phyloP scores from a whole-genome alignment of 1,140 invertebrate genomes.

The Goniozus legneri region DNA sequence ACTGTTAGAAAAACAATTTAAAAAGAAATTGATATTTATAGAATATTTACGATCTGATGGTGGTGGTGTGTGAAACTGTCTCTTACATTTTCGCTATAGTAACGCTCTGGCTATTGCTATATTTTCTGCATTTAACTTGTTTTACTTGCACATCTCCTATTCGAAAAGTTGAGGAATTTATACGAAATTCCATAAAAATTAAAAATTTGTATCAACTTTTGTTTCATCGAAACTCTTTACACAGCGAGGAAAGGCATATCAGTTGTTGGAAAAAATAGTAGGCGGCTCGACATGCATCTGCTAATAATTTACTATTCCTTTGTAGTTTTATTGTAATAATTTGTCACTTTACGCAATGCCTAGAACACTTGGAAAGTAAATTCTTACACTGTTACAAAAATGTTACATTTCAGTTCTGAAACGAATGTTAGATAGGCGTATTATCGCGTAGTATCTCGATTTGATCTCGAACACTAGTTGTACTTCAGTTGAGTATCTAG shows the following conservation, averaged over 20 bases:
- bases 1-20: constrained; percentile 56
- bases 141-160: no score
- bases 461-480: no score
- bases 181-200: no score
- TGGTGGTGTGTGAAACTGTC: constrained; percentile 32
- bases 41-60: constrained; percentile 27
- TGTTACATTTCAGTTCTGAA: no score
- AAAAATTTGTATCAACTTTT: no score
- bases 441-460: no score
- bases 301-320: constrained; percentile 13
- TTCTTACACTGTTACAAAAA: no score
- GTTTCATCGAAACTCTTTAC: no score
- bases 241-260: constrained; percentile 11
- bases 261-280: constrained; percentile 8
- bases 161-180: no score
- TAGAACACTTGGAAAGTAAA: constrained; percentile 50
- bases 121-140: constrained; percentile 9
- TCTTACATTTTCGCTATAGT: constrained; percentile 17
- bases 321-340: constrained; percentile 10
- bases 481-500: no score
- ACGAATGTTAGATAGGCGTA: no score
- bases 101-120: constrained; percentile 14
- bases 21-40: constrained; percentile 19
- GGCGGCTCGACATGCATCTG: constrained; percentile 15
- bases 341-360: constrained; percentile 43